These are phyloP conservation scores for Cylas formicarius DNA, from an alignment of 1,140 invertebrate species.

Conservation along the genomic window DNA sequence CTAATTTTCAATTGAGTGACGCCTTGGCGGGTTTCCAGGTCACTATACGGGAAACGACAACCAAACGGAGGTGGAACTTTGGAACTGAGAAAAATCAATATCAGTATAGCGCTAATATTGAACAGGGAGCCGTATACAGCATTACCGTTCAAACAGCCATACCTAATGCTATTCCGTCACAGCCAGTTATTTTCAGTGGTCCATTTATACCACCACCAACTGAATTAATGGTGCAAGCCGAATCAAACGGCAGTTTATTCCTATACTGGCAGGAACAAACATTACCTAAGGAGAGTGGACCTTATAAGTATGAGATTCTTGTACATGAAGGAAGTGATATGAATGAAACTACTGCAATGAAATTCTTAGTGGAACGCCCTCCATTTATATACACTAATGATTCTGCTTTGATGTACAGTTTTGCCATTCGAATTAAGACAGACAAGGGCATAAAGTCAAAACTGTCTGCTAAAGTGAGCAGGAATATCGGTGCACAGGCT, in stretches of 20 bases:
- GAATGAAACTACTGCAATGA: slow-evolving; percentile 46
- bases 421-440: slow-evolving; percentile 56
- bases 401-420: slow-evolving; percentile 50
- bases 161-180: slow-evolving; percentile 42
- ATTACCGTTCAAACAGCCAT: slow-evolving; percentile 52
- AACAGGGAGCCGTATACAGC: slow-evolving; percentile 57
- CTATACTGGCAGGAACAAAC: slow-evolving; percentile 54
- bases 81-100: slow-evolving; percentile 42
- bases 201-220: slow-evolving; percentile 56
- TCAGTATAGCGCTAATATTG: slow-evolving; percentile 51
- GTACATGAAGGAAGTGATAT: slow-evolving; percentile 51
- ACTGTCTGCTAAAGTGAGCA: slow-evolving; percentile 47
- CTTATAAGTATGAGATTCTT: slow-evolving; percentile 52
- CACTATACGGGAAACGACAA: slow-evolving; percentile 32
- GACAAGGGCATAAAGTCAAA: slow-evolving; percentile 57
- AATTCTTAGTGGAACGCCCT: slow-evolving; percentile 44
- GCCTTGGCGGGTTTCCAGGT: slow-evolving; percentile 17
- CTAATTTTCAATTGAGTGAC: slow-evolving; percentile 2
- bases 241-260: slow-evolving; percentile 51
- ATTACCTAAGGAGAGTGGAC: slow-evolving; percentile 24
- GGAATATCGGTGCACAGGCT: slow-evolving; percentile 1
- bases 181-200: slow-evolving; percentile 46
- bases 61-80: slow-evolving; percentile 36
- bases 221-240: slow-evolving; percentile 51
- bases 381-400: slow-evolving; percentile 52